Evolutionary conservation across 2,888 invertebrate genomes (phyloP), one percentile per base, ranked within the genome.

Genomic region (Dorcus parallelipipedus): DNA sequence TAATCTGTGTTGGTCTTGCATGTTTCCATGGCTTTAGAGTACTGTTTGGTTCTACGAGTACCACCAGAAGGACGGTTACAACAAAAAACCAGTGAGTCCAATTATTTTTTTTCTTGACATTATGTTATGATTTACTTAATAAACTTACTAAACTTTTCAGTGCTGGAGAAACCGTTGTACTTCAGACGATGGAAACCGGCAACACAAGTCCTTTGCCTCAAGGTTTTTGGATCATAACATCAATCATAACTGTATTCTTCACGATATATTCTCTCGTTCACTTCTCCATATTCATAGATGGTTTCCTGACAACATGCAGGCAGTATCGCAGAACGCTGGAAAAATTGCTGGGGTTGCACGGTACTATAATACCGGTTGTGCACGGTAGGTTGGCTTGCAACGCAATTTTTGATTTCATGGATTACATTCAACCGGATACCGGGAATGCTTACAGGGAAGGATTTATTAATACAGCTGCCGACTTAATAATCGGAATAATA

Each of bases 401-500:
- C 58, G 86, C 90, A 0, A 84, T 91, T 51, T 87, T 86, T 67
- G 93, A 93, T 77, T 92, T 89, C 73, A 90, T 93, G 90, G 93
- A 93, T 73, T 93, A 89, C 68, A 79, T 92, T 59, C 88, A 90
- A 60, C 86, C 88, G 52, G 87, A 88, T 66, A 75, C 77, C 10
- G 81, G 84, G 0, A 85, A 84, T 51, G 84, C 86, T 64, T 84
- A 84, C 65, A 80, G 86, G 23, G 82, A 86, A 39, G 85, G 85
- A 8, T 83, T 83, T 63, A 91, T 92, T 42, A 89, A 92, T 71
- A 91, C 90, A 0, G 87, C 88, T 0, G 71, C 86, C 3, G 82
- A 88, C 9, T 79, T 91, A 52, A 86, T 87, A 56, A 70, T 90
- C 26, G 86, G 89, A 0, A 76, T 92, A 7, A 70, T 84, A 9